Evolutionary conservation across 2,888 invertebrate species (phyloP).

Genomic region (Eristalinus sepulchralis): DNA sequence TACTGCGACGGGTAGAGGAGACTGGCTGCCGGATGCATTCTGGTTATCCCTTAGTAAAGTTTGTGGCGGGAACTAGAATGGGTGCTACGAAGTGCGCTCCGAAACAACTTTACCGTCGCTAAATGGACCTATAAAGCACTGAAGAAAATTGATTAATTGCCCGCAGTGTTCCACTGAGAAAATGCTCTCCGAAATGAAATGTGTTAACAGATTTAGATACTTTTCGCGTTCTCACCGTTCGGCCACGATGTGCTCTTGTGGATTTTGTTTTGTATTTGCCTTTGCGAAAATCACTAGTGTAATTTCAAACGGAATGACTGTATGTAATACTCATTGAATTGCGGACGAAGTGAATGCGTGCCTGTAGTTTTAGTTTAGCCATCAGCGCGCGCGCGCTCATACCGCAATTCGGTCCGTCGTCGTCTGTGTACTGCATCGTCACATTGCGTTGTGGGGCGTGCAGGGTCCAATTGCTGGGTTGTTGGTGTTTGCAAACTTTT

Average conservation of each 20-base stretch:
- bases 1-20: slow-evolving; percentile 15
- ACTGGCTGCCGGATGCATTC: slow-evolving; percentile 40
- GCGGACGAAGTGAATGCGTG: slow-evolving; percentile 42
- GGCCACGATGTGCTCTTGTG: not conserved
- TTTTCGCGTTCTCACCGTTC: slow-evolving; percentile 5
- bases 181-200: slow-evolving; percentile 27
- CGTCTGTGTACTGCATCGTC: slow-evolving; percentile 11
- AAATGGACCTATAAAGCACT: slow-evolving; percentile 42
- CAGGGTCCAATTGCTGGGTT: slow-evolving; percentile 61
- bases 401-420: slow-evolving; percentile 24
- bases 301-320: slow-evolving; percentile 24
- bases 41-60: slow-evolving; percentile 55
- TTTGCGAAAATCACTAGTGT: slow-evolving; percentile 36
- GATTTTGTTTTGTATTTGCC: not conserved
- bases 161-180: slow-evolving; percentile 6
- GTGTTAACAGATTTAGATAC: slow-evolving; percentile 62
- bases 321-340: slow-evolving; percentile 30
- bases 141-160: slow-evolving; percentile 63
- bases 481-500: slow-evolving; percentile 32
- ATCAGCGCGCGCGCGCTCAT: slow-evolving; percentile 30
- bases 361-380: slow-evolving; percentile 34
- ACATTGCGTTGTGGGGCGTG: slow-evolving; percentile 26
- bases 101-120: slow-evolving; percentile 67
- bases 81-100: slow-evolving; percentile 35
- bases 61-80: slow-evolving; percentile 65